A percentile compares a stretch with the other conserved stretches of the same genome.
phyloP scores from a whole-genome alignment of 2,113 vertebrate species.

The Lates calcarifer region DNA sequence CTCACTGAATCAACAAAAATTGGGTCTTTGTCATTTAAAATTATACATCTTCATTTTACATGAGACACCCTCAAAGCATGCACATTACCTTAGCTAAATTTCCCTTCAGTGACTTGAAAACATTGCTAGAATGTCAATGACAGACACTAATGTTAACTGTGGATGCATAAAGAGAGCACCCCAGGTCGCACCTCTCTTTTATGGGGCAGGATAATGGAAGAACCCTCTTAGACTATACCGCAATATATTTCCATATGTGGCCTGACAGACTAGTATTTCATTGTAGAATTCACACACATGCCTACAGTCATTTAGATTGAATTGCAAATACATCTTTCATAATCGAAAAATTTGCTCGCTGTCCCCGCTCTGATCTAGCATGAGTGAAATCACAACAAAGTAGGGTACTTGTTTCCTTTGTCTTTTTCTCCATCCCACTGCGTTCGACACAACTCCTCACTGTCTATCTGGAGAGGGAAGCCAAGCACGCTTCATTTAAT shows the following conservation, averaged over 20 bases:
- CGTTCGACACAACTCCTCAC: conserved; percentile 16
- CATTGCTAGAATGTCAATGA: conserved; percentile 48
- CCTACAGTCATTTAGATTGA: conserved; percentile 22
- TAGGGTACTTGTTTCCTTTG: conserved; percentile 42
- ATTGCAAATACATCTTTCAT: conserved; percentile 52
- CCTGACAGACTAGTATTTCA: conserved; percentile 27
- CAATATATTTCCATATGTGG: conserved; percentile 11
- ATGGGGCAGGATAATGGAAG: conserved; percentile 40
- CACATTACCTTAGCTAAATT: conserved; percentile 54
- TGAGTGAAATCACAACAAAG: conserved; percentile 56
- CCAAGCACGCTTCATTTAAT: conserved; percentile 72
- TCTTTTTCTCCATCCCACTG: conserved; percentile 43
- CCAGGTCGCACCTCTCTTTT: conserved; percentile 34
- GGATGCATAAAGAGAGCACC: conserved; percentile 34
- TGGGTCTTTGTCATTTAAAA: conserved; percentile 68
- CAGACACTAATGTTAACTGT: conserved; percentile 40
- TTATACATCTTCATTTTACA: conserved; percentile 63
- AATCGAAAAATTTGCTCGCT: conserved; percentile 25
- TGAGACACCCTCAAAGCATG: conserved; percentile 37
- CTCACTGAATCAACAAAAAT: conserved; percentile 70
- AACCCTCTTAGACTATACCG: conserved; percentile 15
- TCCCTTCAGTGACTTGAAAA: conserved; percentile 36
- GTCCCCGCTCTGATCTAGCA: conserved; percentile 40
- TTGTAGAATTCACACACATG: background rate
- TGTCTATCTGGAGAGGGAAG: conserved; percentile 49